Base-by-base conservation (phyloP, 2,797 vertebrate genomes). In the Danio choprae region DNA sequence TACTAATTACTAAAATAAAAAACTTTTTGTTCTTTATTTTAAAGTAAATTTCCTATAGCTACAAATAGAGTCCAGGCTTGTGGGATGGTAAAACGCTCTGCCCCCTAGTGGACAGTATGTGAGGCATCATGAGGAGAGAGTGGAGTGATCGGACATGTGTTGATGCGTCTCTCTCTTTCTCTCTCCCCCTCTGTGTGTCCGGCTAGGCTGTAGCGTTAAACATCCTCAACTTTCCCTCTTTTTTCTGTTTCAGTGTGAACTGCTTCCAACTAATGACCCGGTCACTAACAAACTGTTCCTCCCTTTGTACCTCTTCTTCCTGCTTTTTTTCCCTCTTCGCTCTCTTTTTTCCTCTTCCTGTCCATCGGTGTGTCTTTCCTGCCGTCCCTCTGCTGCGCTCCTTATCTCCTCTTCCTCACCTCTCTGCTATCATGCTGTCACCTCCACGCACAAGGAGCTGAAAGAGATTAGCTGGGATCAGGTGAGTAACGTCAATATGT, bases 381-480 rank as follows among this genome's bases (percentile, higher is more conserved):
- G 44, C 84, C 59, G 83, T 83, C 87, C 84, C 69, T 81, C 79
- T 77, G 83, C 86, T 81, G 70, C 56, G 86, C 84, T 86, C 87
- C 86, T 86, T 90, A 87, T 86, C 85, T 87, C 89, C 89, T 84
- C 85, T 86, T 82, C 81, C 75, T 69, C 60, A 63, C 73, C 75
- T 86, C 59, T n/a, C 85, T 79, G 89, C 85, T 84, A 81, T 82
- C 74, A 46, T 68, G 55, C 68, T 87, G 65, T 86, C 87, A 83
- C 87, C 80, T 84, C 40, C 48, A 29, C 81, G 15, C 84, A 87
- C 83, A 91, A 97, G 96, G 96, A 98, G 94, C 94, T 95, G 91
- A 97, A 97, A 86, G 96, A 98, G 89, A 96, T 98, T 93, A 97
- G 95, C 94, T 97, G 96, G 96, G 96, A 97, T 91, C 96, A 98